These are phyloP conservation scores for Drosophila greeni DNA, from an alignment of 2,888 invertebrate species.

Conservation along the genomic window DNA sequence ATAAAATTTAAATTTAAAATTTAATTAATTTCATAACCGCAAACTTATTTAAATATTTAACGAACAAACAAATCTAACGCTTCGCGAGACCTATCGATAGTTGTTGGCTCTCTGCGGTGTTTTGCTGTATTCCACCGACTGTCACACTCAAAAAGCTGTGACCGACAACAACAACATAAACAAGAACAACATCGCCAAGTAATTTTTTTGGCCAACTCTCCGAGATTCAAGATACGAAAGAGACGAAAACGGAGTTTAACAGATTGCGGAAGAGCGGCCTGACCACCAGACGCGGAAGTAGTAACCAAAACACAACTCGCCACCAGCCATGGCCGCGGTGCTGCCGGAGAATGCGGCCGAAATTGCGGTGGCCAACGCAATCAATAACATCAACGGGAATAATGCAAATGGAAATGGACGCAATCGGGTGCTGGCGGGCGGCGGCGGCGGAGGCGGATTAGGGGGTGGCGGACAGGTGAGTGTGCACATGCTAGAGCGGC, in stretches of 20 bases:
- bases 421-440: slow-evolving; percentile 61
- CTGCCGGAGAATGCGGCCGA: slow-evolving; percentile 60
- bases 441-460: slow-evolving; percentile 37
- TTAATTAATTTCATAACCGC: too few species aligned
- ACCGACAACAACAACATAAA: slow-evolving; percentile 13
- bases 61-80: slow-evolving; percentile 4
- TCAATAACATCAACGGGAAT: slow-evolving; percentile 65
- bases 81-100: slow-evolving; percentile 12
- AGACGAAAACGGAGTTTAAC: slow-evolving; percentile 9
- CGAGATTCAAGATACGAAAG: slow-evolving; percentile 16
- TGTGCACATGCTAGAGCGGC: slow-evolving; percentile 1
- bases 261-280: slow-evolving; percentile 50
- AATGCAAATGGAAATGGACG: slow-evolving; percentile 45
- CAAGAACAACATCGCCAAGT: slow-evolving; percentile 38
- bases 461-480: slow-evolving; percentile 56
- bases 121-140: neutral
- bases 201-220: slow-evolving; percentile 27
- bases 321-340: slow-evolving; percentile 53
- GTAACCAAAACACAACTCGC: slow-evolving; percentile 20
- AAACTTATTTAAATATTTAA: neutral
- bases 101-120: neutral
- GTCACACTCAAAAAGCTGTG: slow-evolving; percentile 12
- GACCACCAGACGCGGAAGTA: slow-evolving; percentile 58
- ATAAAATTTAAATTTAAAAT: too few species aligned
- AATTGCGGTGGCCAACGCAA: slow-evolving; percentile 66